Percentiles rank a stretch among this genome's conserved stretches.
Evolutionary conservation across 37 sponge, comb jelly and placozoan species (phyloP).

Genomic region (Aphrocallistes beatrix): DNA sequence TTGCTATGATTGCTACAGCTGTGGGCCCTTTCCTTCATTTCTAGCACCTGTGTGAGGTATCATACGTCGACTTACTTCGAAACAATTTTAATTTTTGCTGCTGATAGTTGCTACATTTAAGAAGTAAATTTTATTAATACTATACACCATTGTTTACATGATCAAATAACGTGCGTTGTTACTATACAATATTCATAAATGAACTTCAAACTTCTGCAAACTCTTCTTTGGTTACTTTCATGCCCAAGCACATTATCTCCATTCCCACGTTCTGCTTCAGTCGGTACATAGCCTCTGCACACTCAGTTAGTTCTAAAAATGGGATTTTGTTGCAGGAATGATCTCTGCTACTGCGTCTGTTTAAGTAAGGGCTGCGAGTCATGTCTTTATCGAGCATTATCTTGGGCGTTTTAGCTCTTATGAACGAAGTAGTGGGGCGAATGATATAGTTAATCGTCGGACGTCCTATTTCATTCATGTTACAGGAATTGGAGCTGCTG

Average conservation of each 20-base stretch:
- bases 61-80: too few relatives aligned
- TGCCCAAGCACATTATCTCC: background rate
- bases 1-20: too few relatives aligned
- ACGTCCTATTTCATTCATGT: background rate
- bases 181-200: too few relatives aligned
- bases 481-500: background rate
- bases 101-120: too few relatives aligned
- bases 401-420: background rate
- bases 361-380: background rate
- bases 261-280: background rate
- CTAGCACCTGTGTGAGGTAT: too few relatives aligned
- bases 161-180: too few relatives aligned
- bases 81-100: too few relatives aligned
- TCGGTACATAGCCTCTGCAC: background rate
- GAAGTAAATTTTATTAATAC: too few relatives aligned
- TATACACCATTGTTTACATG: too few relatives aligned
- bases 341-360: background rate
- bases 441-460: background rate
- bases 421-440: background rate
- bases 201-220: background rate
- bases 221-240: background rate
- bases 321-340: background rate
- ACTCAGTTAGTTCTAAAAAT: background rate
- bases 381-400: constrained; percentile 1
- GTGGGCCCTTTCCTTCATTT: too few relatives aligned